Evolutionary conservation across 2,888 invertebrate genomes (phyloP).

Genomic region (Aromia moschata): DNA sequence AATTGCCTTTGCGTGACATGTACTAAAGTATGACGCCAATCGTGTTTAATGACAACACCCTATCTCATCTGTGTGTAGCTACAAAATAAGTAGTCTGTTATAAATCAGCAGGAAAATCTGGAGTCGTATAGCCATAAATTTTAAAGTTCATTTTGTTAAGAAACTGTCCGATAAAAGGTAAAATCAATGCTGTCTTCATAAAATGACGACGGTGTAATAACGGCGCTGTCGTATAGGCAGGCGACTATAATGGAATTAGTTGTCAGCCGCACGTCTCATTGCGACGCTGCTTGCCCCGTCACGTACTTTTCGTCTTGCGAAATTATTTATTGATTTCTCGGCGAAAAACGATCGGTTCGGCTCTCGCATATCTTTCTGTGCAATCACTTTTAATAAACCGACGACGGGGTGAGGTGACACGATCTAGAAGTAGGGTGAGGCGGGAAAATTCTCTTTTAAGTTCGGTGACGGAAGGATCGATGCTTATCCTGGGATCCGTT

Average conservation of each 20-base stretch:
- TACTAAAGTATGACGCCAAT: no score
- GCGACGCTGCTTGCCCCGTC: constrained; percentile 9
- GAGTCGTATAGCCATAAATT: no score
- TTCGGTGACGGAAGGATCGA: no score
- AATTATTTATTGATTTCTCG: constrained; percentile 22
- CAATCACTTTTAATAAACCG: constrained; percentile 22
- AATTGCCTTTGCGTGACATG: no score
- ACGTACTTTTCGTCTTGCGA: constrained; percentile 10
- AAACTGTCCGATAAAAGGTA: background rate
- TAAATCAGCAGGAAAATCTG: no score
- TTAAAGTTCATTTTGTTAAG: no score
- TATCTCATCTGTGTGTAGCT: no score
- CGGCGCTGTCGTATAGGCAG: background rate
- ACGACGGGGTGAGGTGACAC: constrained; percentile 2
- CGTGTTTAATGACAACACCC: no score
- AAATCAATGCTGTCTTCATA: background rate
- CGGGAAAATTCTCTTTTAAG: no score
- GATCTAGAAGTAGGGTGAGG: no score
- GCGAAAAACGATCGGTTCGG: constrained; percentile 15
- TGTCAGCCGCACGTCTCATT: constrained; percentile 19
- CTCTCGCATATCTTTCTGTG: constrained; percentile 14
- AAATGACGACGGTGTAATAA: background rate
- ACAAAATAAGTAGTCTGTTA: no score
- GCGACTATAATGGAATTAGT: constrained; percentile 14
- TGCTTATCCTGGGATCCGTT: no score